These are phyloP conservation scores for Geotrupes spiniger DNA, from an alignment of 2,888 invertebrate species.

Conservation along the genomic window DNA sequence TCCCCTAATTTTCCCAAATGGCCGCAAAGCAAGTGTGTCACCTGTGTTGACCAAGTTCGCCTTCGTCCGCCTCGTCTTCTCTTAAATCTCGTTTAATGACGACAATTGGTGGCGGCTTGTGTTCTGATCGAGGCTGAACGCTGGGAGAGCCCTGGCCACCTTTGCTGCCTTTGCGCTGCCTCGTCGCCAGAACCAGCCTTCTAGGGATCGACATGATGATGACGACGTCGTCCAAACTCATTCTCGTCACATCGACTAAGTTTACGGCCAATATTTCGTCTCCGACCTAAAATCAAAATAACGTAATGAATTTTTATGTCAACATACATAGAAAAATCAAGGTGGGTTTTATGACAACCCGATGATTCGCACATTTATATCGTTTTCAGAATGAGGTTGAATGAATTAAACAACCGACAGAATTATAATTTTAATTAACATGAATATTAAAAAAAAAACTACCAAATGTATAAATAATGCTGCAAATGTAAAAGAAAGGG, in stretches of 20 bases:
- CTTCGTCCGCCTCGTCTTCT: slow-evolving; percentile 73
- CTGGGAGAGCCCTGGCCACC: slow-evolving; percentile 53
- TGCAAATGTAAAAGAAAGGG: no score
- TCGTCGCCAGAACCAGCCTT: slow-evolving; percentile 88
- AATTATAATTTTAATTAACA: no score
- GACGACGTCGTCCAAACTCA: slow-evolving; percentile 98
- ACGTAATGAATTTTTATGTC: no score
- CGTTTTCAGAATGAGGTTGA: no score
- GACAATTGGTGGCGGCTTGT: slow-evolving; percentile 87
- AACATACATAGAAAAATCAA: no score
- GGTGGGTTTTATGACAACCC: no score
- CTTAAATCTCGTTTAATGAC: slow-evolving; percentile 85
- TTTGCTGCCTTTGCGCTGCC: slow-evolving; percentile 71
- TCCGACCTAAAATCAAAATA: slow-evolving; percentile 68
- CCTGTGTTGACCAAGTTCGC: slow-evolving; percentile 53
- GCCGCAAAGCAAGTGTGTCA: no score
- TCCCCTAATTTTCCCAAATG: no score
- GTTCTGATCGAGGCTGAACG: slow-evolving; percentile 67
- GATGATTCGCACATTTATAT: no score
- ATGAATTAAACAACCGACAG: no score
- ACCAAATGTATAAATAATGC: no score
- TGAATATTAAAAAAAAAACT: no score
- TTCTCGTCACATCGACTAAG: slow-evolving; percentile 94
- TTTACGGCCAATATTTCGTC: slow-evolving; percentile 99
- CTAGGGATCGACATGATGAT: slow-evolving; percentile 99